phyloP scores from a whole-genome alignment of 2,113 vertebrate species.

The Apteryx mantelli region DNA sequence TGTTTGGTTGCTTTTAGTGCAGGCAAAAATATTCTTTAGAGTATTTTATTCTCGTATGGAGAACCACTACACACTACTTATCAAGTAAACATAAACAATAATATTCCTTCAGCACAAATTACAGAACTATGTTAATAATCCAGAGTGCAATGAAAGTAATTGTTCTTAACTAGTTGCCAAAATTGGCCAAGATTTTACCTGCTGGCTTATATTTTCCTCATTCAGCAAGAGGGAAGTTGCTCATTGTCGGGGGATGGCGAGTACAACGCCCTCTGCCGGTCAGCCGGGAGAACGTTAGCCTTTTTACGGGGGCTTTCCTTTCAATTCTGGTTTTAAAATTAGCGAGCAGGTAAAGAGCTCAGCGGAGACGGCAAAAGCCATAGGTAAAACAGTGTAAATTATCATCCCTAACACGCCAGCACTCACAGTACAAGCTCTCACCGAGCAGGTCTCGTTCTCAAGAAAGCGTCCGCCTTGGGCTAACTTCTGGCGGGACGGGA shows the following conservation, averaged over 20 bases:
- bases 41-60: not conserved
- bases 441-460: not conserved
- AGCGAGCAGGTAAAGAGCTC: not conserved
- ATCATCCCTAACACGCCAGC: not conserved
- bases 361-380: not conserved
- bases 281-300: rapidly evolving
- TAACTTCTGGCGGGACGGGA: not conserved
- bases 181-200: not conserved
- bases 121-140: not conserved
- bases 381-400: not conserved
- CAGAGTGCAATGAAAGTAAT: not conserved
- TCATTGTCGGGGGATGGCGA: not conserved
- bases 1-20: not conserved
- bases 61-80: not conserved
- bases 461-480: not conserved
- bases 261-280: constrained; percentile 34
- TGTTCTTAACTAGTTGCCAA: not conserved
- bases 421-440: not conserved
- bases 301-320: not conserved
- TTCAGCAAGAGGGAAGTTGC: rapidly evolving
- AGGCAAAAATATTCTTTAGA: not conserved
- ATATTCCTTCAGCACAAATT: not conserved
- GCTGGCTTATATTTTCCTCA: not conserved
- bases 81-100: not conserved
- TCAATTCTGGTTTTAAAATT: not conserved